Conservation (phyloP, 2,888 invertebrate species). For the Drosophila emarginata region DNA sequence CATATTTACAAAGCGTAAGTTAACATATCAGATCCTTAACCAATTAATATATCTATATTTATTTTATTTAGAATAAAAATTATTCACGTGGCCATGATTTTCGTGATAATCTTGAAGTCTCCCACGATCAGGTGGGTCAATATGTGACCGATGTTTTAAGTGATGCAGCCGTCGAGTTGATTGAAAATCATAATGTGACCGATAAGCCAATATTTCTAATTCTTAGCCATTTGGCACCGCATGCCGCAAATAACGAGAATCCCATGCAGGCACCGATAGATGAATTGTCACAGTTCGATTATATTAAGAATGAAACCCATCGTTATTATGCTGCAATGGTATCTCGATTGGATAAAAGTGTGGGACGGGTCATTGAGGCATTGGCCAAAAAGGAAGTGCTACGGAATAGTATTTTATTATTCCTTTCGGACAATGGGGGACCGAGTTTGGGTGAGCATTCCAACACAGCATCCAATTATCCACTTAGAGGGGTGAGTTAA, state of each 20-base stretch:
- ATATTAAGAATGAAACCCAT: conserved; percentile 86
- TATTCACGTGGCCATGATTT: conserved; percentile 83
- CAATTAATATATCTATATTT: background rate
- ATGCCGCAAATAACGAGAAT: conserved; percentile 88
- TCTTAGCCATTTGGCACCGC: conserved; percentile 91
- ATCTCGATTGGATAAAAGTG: conserved; percentile 91
- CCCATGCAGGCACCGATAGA: conserved; percentile 88
- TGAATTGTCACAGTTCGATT: conserved; percentile 86
- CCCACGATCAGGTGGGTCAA: conserved; percentile 83
- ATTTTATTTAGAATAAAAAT: conserved; percentile 34
- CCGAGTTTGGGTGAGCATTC: conserved; percentile 87
- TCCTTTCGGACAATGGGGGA: conserved; percentile 94
- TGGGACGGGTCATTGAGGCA: conserved; percentile 89
- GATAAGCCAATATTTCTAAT: conserved; percentile 89
- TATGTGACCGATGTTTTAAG: conserved; percentile 89
- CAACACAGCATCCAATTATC: conserved; percentile 91
- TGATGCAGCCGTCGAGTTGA: conserved; percentile 86
- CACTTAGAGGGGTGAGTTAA: conserved; percentile 87
- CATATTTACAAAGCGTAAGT: conserved; percentile 82
- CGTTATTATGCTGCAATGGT: conserved; percentile 91
- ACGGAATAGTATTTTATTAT: conserved; percentile 91
- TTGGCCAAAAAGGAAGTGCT: conserved; percentile 87
- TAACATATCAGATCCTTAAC: background rate
- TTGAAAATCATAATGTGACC: conserved; percentile 84
- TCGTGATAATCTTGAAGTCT: conserved; percentile 83